Percentiles rank a stretch among this genome's conserved stretches.
phyloP scores from a whole-genome alignment of 2,113 vertebrate species.

The Pseudolaguvia tuberculata region DNA sequence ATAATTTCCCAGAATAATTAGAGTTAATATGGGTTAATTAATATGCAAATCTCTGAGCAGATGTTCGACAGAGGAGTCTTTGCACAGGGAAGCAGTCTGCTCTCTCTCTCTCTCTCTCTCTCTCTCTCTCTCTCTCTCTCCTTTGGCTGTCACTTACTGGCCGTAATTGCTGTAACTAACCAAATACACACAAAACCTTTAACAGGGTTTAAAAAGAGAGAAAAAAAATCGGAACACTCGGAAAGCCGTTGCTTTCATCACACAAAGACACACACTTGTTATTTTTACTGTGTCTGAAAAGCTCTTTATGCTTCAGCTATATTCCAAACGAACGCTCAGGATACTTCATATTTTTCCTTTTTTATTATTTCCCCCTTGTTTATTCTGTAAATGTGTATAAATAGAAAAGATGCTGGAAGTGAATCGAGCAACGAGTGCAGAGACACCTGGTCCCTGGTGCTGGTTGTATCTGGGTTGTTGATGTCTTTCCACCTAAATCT shows the following conservation, averaged over 20 bases:
- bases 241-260: conserved; percentile 90
- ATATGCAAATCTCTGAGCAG: conserved; percentile 99
- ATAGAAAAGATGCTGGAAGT: conserved; percentile 54
- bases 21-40: conserved; percentile 99
- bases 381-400: conserved; percentile 49
- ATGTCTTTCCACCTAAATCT: conserved; percentile 36
- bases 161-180: conserved; percentile 99
- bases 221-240: conserved; percentile 78
- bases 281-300: conserved; percentile 82
- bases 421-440: conserved; percentile 32
- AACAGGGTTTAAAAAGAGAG: conserved; percentile 71
- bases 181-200: conserved; percentile 95
- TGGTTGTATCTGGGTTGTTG: conserved; percentile 39
- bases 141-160: conserved; percentile 99
- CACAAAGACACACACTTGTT: conserved; percentile 95
- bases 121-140: conserved; percentile 29
- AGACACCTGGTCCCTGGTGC: conserved; percentile 59
- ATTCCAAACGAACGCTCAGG: conserved; percentile 55
- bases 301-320: conserved; percentile 78
- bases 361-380: conserved; percentile 48
- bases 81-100: conserved; percentile 93
- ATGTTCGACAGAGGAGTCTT: conserved; percentile 99
- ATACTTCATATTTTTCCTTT: conserved; percentile 56
- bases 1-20: conserved; percentile 99
- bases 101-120: conserved; percentile 80